Evolutionary conservation across 2,797 vertebrate genomes (phyloP).

Genomic region (Phoebastria nigripes): DNA sequence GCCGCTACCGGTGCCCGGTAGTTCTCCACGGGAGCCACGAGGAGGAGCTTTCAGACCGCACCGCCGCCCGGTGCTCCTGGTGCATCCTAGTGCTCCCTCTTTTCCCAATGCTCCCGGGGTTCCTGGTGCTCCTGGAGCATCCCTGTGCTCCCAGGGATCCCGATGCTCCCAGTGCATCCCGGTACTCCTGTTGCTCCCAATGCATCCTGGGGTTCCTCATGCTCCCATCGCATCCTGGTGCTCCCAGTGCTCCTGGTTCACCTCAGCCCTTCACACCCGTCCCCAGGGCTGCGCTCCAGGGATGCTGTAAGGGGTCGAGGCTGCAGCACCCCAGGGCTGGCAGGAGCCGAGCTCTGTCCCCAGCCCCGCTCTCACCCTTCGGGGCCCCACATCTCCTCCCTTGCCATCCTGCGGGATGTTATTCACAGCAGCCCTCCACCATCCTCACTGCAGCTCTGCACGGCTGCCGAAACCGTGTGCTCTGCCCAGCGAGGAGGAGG

Average conservation of each 20-base stretch:
- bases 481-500: neutral
- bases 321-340: neutral
- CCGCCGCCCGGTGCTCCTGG: neutral
- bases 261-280: neutral
- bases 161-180: neutral
- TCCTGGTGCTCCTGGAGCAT: neutral
- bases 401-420: neutral
- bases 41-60: constrained; percentile 58
- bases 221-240: neutral
- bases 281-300: neutral
- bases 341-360: neutral
- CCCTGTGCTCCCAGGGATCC: neutral
- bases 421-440: too few relatives aligned
- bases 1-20: neutral
- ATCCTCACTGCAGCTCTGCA: too few relatives aligned
- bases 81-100: too few relatives aligned
- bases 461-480: neutral
- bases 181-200: neutral
- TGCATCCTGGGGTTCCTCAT: neutral
- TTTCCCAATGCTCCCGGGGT: too few relatives aligned
- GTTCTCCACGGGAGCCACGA: constrained; percentile 38
- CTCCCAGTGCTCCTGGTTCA: neutral
- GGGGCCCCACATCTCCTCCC: rapidly evolving
- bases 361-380: neutral
- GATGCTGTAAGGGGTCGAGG: neutral